These are phyloP conservation scores for Drosophila navojoa DNA, from an alignment of 1,140 invertebrate genomes.

Conservation along the genomic window DNA sequence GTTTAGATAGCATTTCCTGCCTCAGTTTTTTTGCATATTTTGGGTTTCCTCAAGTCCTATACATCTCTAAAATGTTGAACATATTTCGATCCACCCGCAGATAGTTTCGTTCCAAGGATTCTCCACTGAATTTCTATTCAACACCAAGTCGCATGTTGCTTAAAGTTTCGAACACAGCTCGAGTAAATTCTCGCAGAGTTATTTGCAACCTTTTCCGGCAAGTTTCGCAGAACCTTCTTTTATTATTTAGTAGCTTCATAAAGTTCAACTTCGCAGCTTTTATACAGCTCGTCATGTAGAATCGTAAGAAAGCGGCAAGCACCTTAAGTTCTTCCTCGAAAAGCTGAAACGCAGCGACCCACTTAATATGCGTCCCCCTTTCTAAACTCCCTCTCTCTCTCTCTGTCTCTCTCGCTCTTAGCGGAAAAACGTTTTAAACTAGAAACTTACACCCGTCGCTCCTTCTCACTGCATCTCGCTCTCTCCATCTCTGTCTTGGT, in stretches of 20 bases:
- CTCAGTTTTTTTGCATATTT: too few species aligned
- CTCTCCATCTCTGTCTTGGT: conserved; percentile 13
- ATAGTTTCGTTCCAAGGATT: too few species aligned
- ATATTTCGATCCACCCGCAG: too few species aligned
- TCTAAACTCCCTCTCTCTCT: conserved; percentile 9
- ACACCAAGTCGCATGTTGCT: too few species aligned
- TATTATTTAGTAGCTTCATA: conserved; percentile 2
- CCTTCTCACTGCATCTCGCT: not conserved
- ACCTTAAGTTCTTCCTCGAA: conserved; percentile 45
- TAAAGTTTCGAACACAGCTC: too few species aligned
- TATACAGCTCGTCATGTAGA: conserved; percentile 18
- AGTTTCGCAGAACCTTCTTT: not conserved
- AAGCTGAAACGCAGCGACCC: conserved; percentile 33
- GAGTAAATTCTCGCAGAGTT: too few species aligned
- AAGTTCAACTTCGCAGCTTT: not conserved
- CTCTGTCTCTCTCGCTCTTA: not conserved
- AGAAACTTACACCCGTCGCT: conserved; percentile 50
- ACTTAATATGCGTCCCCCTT: conserved; percentile 2
- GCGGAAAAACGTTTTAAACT: conserved; percentile 48
- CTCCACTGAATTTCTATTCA: too few species aligned
- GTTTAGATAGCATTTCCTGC: too few species aligned
- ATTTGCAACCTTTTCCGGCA: not conserved
- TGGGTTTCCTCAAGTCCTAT: too few species aligned
- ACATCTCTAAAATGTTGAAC: too few species aligned
- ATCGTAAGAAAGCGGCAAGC: conserved; percentile 38